Percentiles rank a stretch among this genome's conserved stretches.
phyloP scores from a whole-genome alignment of 1,140 invertebrate genomes.

The Trichoplusia ni region DNA sequence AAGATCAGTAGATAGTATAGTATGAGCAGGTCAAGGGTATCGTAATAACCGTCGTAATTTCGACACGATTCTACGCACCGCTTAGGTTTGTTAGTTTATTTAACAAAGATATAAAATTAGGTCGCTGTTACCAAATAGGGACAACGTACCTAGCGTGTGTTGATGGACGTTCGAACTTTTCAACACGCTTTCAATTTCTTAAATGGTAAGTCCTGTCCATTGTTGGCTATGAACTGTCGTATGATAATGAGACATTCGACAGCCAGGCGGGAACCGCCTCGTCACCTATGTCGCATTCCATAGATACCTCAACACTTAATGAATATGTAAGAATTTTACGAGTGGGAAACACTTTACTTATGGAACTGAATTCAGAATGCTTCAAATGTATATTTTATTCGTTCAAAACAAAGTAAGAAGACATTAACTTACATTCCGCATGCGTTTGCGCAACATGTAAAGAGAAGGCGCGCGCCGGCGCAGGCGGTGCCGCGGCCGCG shows the following conservation, averaged over 20 bases:
- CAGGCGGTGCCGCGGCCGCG: constrained; percentile 37
- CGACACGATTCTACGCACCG: no score
- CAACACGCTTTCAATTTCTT: constrained; percentile 35
- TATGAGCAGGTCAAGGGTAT: no score
- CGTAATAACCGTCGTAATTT: no score
- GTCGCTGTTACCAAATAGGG: not conserved
- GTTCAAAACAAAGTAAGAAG: constrained; percentile 32
- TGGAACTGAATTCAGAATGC: no score
- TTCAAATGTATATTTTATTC: not conserved
- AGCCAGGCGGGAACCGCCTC: not conserved
- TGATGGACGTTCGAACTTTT: not conserved
- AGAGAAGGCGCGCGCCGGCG: constrained; percentile 54
- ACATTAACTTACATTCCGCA: constrained; percentile 58
- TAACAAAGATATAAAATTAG: no score
- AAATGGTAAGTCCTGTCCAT: constrained; percentile 38
- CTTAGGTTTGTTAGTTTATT: no score
- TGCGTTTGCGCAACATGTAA: constrained; percentile 69
- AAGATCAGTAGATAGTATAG: no score
- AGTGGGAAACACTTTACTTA: no score
- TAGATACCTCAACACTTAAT: no score
- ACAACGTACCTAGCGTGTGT: not conserved
- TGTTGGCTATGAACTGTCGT: constrained; percentile 43
- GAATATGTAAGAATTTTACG: not conserved
- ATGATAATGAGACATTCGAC: constrained; percentile 60
- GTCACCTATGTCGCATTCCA: no score